Conservation (phyloP, 2,113 vertebrate genomes). For the Corvus hawaiiensis region DNA sequence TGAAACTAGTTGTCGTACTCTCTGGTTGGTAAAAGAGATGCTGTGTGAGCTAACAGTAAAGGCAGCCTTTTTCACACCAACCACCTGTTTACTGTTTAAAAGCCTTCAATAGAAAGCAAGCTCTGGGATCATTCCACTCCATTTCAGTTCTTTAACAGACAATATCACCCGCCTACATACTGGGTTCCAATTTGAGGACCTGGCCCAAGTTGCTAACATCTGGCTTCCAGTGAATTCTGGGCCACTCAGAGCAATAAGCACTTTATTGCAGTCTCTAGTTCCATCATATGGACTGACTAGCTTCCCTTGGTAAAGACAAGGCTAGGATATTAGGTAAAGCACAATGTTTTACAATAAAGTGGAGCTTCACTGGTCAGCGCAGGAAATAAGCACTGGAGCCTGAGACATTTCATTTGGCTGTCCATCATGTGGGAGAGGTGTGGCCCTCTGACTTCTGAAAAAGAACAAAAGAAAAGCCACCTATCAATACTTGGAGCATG, state of each 20-base stretch:
- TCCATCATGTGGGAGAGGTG: slow-evolving; percentile 82
- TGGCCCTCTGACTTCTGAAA: slow-evolving; percentile 88
- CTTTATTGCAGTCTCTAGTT: slow-evolving; percentile 74
- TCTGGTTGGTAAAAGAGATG: slow-evolving; percentile 77
- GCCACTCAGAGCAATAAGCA: slow-evolving; percentile 71
- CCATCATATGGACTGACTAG: slow-evolving; percentile 76
- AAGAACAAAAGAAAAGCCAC: slow-evolving; percentile 56
- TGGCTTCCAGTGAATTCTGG: slow-evolving; percentile 79
- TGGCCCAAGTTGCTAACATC: slow-evolving; percentile 70
- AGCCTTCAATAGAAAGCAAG: slow-evolving; percentile 80
- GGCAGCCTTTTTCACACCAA: slow-evolving; percentile 73
- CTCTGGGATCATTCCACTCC: slow-evolving; percentile 64
- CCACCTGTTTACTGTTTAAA: slow-evolving; percentile 66
- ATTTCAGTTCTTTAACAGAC: slow-evolving; percentile 65
- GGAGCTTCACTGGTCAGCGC: slow-evolving; percentile 94
- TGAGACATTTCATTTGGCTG: slow-evolving; percentile 94
- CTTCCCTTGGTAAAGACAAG: slow-evolving; percentile 81
- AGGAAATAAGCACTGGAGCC: slow-evolving; percentile 96
- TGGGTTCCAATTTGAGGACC: slow-evolving; percentile 66
- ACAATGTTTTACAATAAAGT: slow-evolving; percentile 79
- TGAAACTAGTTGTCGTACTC: slow-evolving; percentile 77
- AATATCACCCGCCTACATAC: slow-evolving; percentile 59
- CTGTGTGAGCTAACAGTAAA: slow-evolving; percentile 77
- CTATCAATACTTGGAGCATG: not conserved
- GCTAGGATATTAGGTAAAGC: slow-evolving; percentile 83